phyloP scores from a whole-genome alignment of 1,140 invertebrate genomes.

The Pseudobourletiella spinata region DNA sequence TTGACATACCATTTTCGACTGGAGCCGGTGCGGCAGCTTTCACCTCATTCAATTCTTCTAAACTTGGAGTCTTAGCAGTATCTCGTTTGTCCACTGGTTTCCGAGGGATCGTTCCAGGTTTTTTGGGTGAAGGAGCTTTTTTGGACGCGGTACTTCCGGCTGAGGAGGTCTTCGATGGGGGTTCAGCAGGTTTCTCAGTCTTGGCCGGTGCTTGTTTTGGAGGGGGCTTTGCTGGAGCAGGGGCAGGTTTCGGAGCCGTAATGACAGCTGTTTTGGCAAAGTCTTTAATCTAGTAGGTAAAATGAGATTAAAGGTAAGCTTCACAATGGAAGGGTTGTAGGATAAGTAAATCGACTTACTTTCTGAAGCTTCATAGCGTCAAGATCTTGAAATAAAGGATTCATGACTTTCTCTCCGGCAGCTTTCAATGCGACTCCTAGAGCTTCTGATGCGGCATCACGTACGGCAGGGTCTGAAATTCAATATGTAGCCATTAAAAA shows the following conservation, averaged over 20 bases:
- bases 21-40: neutral
- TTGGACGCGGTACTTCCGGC: constrained; percentile 5
- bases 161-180: no score
- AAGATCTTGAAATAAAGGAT: constrained; percentile 74
- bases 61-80: constrained; percentile 15
- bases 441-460: constrained; percentile 78
- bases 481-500: no score
- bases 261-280: constrained; percentile 85
- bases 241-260: constrained; percentile 36
- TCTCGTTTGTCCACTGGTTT: constrained; percentile 25
- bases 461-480: constrained; percentile 60
- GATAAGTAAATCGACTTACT: constrained; percentile 43
- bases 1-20: neutral
- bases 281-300: constrained; percentile 70
- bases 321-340: no score
- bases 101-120: constrained; percentile 27
- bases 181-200: constrained; percentile 9
- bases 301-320: no score
- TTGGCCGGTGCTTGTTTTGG: constrained; percentile 39
- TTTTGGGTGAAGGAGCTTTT: constrained; percentile 20
- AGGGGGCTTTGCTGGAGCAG: constrained; percentile 40
- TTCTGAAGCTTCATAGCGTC: constrained; percentile 88
- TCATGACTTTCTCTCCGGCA: constrained; percentile 81
- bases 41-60: neutral
- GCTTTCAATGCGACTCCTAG: constrained; percentile 90